Percentiles rank a stretch among this genome's conserved stretches.
phyloP scores from a whole-genome alignment of 2,113 vertebrate genomes.

The Burhinus bistriatus region DNA sequence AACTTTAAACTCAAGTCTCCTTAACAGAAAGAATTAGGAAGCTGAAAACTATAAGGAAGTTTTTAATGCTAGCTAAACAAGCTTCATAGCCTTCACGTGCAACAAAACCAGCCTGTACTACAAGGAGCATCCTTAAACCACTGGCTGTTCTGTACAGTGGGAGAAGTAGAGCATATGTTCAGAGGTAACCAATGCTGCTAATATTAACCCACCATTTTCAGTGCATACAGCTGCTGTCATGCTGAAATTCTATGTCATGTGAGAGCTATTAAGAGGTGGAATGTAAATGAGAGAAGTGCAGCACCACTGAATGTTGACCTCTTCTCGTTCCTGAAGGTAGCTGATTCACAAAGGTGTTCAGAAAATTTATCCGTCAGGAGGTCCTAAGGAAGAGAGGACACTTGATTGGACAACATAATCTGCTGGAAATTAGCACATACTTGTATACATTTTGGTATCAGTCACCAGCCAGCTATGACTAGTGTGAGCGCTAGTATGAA shows the following conservation, averaged over 20 bases:
- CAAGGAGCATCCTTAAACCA: background rate
- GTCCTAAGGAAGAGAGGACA: background rate
- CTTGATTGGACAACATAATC: background rate
- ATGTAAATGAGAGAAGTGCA: background rate
- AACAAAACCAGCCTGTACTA: background rate
- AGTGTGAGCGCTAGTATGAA: background rate
- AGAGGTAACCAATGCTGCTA: background rate
- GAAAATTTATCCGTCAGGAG: background rate
- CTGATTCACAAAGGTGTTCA: background rate
- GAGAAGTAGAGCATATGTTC: background rate
- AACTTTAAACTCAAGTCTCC: background rate
- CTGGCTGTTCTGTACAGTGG: background rate
- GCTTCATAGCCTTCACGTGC: background rate
- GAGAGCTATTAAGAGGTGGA: background rate
- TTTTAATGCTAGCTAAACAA: background rate
- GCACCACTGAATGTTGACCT: background rate
- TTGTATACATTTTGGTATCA: background rate
- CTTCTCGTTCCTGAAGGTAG: background rate
- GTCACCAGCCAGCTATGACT: background rate
- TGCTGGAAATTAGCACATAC: background rate
- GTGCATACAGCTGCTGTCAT: background rate
- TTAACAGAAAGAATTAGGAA: background rate
- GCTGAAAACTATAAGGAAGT: background rate
- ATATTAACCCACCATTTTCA: background rate
- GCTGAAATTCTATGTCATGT: background rate